Percentiles rank a stretch among this genome's conserved stretches.
These are phyloP conservation scores for Scolopax bukidnonensis DNA, from an alignment of 2,797 vertebrate species.

Conservation along the genomic window DNA sequence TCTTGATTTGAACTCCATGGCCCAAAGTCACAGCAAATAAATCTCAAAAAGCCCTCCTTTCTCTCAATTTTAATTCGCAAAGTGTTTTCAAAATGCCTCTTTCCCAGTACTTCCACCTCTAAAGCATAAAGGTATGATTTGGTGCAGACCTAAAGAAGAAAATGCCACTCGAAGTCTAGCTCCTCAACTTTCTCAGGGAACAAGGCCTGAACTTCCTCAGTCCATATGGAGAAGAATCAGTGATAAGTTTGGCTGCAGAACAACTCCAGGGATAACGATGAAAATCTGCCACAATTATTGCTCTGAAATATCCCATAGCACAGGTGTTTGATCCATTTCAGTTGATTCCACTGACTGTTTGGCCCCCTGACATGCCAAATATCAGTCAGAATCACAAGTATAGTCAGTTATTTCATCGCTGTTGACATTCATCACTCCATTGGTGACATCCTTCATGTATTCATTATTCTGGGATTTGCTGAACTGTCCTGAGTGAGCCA, in stretches of 20 bases:
- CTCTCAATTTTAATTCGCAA: neutral
- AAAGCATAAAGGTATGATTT: neutral
- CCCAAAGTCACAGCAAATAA: neutral
- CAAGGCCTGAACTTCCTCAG: neutral
- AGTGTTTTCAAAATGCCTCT: neutral
- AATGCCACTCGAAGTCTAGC: neutral
- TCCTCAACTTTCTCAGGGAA: neutral
- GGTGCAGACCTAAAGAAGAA: neutral
- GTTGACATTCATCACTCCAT: neutral
- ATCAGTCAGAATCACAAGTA: neutral
- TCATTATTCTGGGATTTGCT: slow-evolving; percentile 9
- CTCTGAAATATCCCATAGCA: neutral
- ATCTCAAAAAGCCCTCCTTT: neutral
- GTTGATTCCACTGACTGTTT: slow-evolving; percentile 1
- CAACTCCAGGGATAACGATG: neutral
- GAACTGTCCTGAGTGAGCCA: neutral
- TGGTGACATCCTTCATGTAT: neutral
- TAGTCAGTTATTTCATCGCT: neutral
- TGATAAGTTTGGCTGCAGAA: neutral
- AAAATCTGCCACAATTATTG: neutral
- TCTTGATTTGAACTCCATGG: neutral
- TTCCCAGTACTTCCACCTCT: neutral
- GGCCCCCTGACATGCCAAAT: neutral
- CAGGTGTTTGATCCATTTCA: neutral
- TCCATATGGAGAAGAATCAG: neutral